A percentile compares a stretch with the other conserved stretches of the same genome.
phyloP scores from a whole-genome alignment of 2,113 vertebrate genomes.

The Dipodomys ordii region DNA sequence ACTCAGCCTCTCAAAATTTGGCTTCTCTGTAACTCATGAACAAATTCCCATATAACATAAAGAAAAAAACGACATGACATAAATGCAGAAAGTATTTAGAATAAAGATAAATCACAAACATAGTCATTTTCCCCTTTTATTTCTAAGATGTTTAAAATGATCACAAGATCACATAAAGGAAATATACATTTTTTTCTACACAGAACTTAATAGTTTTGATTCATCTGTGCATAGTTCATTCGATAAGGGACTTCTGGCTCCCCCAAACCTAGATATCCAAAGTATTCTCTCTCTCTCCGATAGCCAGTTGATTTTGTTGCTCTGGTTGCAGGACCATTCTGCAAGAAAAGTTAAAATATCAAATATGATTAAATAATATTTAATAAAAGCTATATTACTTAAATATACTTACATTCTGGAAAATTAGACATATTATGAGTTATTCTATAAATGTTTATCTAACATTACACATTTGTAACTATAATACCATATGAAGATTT shows the following conservation, averaged over 20 bases:
- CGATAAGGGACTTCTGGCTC: conserved; percentile 10
- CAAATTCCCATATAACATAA: neutral
- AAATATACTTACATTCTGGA: neutral
- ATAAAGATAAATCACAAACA: neutral
- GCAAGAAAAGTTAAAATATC: conserved; percentile 66
- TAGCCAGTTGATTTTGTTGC: conserved; percentile 1
- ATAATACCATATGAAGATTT: conserved; percentile 14
- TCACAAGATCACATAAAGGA: neutral
- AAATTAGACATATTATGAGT: conserved; percentile 33
- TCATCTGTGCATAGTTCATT: neutral
- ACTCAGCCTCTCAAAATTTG: too few species aligned
- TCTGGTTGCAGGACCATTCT: conserved; percentile 37
- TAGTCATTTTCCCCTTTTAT: neutral
- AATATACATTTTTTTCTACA: neutral
- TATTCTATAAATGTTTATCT: conserved; percentile 44
- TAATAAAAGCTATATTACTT: conserved; percentile 17
- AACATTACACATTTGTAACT: neutral
- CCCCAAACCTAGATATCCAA: conserved; percentile 19
- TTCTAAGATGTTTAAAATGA: neutral
- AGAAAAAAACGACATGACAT: conserved; percentile 8
- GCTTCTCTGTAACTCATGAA: too few species aligned
- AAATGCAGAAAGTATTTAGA: neutral
- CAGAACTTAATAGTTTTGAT: conserved; percentile 39
- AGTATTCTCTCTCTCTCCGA: conserved; percentile 47
- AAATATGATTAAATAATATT: conserved; percentile 42